These are phyloP conservation scores for Odontomyia ornata DNA, from an alignment of 2,888 invertebrate genomes.

Conservation along the genomic window DNA sequence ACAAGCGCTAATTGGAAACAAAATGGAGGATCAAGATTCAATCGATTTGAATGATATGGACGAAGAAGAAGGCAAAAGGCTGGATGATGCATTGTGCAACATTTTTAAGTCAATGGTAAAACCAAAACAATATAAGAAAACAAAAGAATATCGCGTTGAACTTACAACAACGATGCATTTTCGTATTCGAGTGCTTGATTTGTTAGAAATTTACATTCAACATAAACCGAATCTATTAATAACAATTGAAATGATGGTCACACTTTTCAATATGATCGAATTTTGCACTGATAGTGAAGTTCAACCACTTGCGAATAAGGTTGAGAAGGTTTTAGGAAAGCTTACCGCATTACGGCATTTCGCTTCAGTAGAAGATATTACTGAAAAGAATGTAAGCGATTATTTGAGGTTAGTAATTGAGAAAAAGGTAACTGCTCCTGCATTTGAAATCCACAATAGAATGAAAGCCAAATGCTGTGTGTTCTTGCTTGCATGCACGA, in stretches of 20 bases:
- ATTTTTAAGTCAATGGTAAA: constrained; percentile 69
- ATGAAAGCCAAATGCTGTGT: constrained; percentile 56
- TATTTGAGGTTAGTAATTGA: constrained; percentile 56
- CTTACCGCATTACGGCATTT: constrained; percentile 54
- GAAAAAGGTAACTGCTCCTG: constrained; percentile 54
- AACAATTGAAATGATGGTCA: constrained; percentile 74
- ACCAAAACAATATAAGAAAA: constrained; percentile 60
- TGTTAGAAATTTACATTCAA: constrained; percentile 77
- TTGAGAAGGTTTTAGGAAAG: constrained; percentile 63
- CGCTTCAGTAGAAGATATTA: constrained; percentile 52
- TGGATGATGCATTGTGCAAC: constrained; percentile 76
- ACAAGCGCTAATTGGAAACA: constrained; percentile 72
- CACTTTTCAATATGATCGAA: constrained; percentile 74
- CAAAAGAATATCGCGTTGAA: constrained; percentile 70
- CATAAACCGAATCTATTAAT: constrained; percentile 72
- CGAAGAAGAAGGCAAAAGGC: constrained; percentile 77
- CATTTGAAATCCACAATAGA: constrained; percentile 54
- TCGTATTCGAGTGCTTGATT: constrained; percentile 76
- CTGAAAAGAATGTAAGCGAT: constrained; percentile 54
- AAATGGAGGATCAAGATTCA: constrained; percentile 71
- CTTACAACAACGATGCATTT: constrained; percentile 77
- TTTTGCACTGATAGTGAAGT: constrained; percentile 76
- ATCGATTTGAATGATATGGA: constrained; percentile 79
- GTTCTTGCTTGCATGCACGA: constrained; percentile 55
- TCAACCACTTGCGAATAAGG: constrained; percentile 71